Conservation (phyloP, 2,113 vertebrate genomes). For the Agapornis roseicollis region DNA sequence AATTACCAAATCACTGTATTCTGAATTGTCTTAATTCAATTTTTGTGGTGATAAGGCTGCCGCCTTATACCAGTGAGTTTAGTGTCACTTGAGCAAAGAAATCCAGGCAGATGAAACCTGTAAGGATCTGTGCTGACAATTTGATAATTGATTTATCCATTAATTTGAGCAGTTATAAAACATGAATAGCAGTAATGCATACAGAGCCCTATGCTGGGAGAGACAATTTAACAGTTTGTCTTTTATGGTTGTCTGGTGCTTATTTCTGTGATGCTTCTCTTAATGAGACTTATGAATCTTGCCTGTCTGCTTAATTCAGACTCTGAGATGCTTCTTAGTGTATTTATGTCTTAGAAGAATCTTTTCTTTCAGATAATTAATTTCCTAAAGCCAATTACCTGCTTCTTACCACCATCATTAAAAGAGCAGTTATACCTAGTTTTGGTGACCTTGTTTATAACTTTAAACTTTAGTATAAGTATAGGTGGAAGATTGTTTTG, state of each 20-base stretch:
- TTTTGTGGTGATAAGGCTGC: not conserved
- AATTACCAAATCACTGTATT: not conserved
- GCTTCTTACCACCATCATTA: not conserved
- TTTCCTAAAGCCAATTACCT: constrained; percentile 1
- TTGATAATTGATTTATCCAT: constrained; percentile 49
- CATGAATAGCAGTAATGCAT: not conserved
- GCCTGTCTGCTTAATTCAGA: constrained; percentile 15
- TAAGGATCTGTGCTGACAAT: not conserved
- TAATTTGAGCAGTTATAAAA: constrained; percentile 42
- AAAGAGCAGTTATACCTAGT: not conserved
- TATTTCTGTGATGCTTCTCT: constrained; percentile 44
- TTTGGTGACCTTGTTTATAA: not conserved
- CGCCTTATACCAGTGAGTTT: not conserved
- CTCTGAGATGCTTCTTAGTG: not conserved
- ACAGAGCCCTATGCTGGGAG: not conserved
- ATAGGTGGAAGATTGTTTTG: not conserved
- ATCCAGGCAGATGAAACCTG: not conserved
- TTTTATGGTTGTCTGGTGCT: constrained; percentile 44
- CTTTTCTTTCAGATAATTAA: constrained; percentile 6
- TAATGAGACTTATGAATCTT: constrained; percentile 55
- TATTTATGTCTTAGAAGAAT: constrained; percentile 34
- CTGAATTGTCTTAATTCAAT: not conserved
- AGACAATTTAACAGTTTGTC: constrained; percentile 35
- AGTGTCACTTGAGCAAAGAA: not conserved
- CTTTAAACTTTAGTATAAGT: not conserved